phyloP scores from a whole-genome alignment of 2,888 invertebrate species.

The Apocheima hispidaria region DNA sequence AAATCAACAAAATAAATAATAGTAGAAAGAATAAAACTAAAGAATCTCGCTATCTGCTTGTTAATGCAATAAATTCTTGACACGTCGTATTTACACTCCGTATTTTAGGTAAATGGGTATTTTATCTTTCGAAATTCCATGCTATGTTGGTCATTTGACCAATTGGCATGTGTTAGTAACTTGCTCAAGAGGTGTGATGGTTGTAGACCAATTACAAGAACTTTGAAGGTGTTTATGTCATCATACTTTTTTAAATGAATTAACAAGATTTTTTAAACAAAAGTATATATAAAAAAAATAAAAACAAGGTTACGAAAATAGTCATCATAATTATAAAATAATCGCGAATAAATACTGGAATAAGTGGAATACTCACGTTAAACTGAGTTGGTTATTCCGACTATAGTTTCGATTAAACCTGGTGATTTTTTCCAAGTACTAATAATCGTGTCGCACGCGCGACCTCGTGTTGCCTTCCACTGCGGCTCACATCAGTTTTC shows the following conservation, averaged over 20 bases:
- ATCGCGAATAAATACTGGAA: too few species aligned
- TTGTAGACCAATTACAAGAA: constrained; percentile 27
- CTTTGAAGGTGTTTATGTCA: constrained; percentile 15
- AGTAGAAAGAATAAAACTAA: too few species aligned
- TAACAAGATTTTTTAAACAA: neutral
- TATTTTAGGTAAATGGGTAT: constrained; percentile 34
- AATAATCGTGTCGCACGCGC: too few species aligned
- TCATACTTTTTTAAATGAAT: constrained; percentile 9
- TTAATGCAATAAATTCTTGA: constrained; percentile 31
- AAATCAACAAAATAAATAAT: too few species aligned
- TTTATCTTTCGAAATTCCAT: constrained; percentile 38
- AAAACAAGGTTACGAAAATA: too few species aligned
- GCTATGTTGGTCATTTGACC: constrained; percentile 24
- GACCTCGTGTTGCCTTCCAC: too few species aligned
- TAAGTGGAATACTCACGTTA: too few species aligned
- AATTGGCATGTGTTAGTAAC: constrained; percentile 33
- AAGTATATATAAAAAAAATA: neutral
- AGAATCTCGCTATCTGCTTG: constrained; percentile 13
- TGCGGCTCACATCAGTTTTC: too few species aligned
- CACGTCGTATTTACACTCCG: constrained; percentile 30
- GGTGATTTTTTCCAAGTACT: too few species aligned
- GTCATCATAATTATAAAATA: too few species aligned
- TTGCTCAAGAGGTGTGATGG: constrained; percentile 19
- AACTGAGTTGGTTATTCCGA: too few species aligned
- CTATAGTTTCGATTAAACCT: too few species aligned